A percentile compares a stretch with the other conserved stretches of the same genome.
Conservation (phyloP, 2,113 vertebrate species). For the Halichoerus grypus region DNA sequence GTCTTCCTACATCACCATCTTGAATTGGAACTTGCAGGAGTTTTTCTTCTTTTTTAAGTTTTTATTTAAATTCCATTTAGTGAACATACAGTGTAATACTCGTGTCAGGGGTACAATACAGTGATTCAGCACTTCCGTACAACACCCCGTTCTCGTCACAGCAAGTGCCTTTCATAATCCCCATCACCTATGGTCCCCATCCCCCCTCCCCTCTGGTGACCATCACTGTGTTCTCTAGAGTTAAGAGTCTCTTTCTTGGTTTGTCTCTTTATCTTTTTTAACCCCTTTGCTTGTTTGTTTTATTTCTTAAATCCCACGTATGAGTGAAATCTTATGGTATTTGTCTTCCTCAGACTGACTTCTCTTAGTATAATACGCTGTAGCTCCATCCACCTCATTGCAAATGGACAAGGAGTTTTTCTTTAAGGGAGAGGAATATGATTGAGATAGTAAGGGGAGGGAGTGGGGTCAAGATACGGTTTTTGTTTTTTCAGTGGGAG, state of each 20-base stretch:
- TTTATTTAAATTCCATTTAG: not conserved
- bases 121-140: not conserved
- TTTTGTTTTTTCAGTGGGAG: not conserved
- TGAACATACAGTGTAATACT: not conserved
- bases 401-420: not conserved
- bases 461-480: not conserved
- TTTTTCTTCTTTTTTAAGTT: not conserved
- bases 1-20: not conserved
- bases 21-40: not conserved
- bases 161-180: not conserved
- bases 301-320: not conserved
- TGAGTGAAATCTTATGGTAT: not conserved
- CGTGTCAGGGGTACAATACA: not conserved
- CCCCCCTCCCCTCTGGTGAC: not conserved
- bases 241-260: not conserved
- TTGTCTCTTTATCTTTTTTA: not conserved
- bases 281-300: not conserved
- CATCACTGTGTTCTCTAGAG: not conserved
- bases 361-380: not conserved
- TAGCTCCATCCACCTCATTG: not conserved
- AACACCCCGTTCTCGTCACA: not conserved
- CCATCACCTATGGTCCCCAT: not conserved
- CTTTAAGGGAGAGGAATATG: conserved; percentile 1
- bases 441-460: not conserved
- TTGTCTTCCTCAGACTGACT: not conserved